phyloP scores from a whole-genome alignment of 2,113 vertebrate species.

The Megaleporinus macrocephalus region DNA sequence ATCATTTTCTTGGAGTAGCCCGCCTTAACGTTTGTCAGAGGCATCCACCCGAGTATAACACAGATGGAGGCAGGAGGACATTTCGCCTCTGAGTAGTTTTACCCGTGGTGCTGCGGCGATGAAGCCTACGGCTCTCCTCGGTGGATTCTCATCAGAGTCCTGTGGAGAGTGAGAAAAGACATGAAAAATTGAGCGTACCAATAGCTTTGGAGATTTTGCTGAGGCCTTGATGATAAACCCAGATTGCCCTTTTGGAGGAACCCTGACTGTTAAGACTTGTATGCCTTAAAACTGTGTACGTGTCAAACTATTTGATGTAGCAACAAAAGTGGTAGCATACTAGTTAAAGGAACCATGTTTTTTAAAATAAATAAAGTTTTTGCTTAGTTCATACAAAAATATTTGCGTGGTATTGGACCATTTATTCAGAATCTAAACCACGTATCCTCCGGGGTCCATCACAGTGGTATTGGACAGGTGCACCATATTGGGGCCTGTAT shows the following conservation, averaged over 20 bases:
- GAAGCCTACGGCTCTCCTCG: not conserved
- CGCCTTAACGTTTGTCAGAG: constrained; percentile 10
- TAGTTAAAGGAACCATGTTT: too few species aligned
- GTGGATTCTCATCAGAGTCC: not conserved
- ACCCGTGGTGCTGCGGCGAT: not conserved
- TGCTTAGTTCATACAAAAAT: too few species aligned
- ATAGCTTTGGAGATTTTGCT: not conserved
- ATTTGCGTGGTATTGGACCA: too few species aligned
- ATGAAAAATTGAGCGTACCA: not conserved
- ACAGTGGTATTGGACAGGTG: too few species aligned
- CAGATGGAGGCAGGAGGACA: constrained; percentile 37
- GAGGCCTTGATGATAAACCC: not conserved
- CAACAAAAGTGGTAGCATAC: too few species aligned
- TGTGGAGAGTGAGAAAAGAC: not conserved
- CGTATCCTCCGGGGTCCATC: too few species aligned
- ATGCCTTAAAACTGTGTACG: too few species aligned
- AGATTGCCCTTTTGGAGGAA: not conserved
- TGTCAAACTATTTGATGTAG: too few species aligned
- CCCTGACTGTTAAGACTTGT: not conserved
- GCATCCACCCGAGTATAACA: constrained; percentile 22
- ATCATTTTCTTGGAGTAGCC: constrained; percentile 8
- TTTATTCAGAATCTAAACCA: too few species aligned
- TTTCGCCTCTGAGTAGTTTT: constrained; percentile 19
- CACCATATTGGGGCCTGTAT: too few species aligned
- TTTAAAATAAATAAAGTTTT: too few species aligned